Base-by-base conservation (phyloP, 2,113 vertebrate species). In the Callithrix jacchus region DNA sequence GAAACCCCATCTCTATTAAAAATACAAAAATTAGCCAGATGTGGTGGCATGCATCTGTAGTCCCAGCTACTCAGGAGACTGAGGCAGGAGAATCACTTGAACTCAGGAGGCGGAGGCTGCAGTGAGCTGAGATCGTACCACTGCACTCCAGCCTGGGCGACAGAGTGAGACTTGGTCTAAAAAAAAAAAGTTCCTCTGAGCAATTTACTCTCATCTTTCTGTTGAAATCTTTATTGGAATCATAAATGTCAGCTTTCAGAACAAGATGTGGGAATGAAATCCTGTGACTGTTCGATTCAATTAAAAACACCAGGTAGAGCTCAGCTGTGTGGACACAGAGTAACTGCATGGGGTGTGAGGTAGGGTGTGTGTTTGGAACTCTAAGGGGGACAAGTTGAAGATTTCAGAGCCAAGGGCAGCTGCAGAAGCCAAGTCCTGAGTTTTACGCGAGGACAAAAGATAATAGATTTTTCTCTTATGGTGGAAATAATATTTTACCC, bases 231-330 rank as follows among this genome's bases (percentile, higher is more conserved):
- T 98, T 97, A 92, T 71, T 95, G 27, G 0, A 0, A n/a, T 82
- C 92, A 88, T 61, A 89, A 97, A 97, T 96, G 52, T 91, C 30
- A 95, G 42, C 47, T 54, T 20, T 98, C 73, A 83, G 45, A 88
- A 93, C n/a, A 87, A 96, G 37, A 95, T 93, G 91, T 97, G 89
- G 85, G 68, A 97, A 73, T 96, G n/a, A 35, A 40, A 84, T 87
- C 77, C 58, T 76, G 10, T 95, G 84, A 93, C 91, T 93, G 32
- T 82, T 94, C 14, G 49, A 52, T 16, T 52, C 49, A 52, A 5
- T 52, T 52, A 52, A 93, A 91, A 23, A 77, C 27, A 74, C 40
- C 40, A 18, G 20, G 49, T n/a, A 66, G 68, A 56, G 58, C 77
- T 96, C 77, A 70, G 88, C 52, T 81, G 20, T 52, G 94, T 30